phyloP scores from a whole-genome alignment of 2,888 invertebrate genomes.

The Eupithecia subfuscata region DNA sequence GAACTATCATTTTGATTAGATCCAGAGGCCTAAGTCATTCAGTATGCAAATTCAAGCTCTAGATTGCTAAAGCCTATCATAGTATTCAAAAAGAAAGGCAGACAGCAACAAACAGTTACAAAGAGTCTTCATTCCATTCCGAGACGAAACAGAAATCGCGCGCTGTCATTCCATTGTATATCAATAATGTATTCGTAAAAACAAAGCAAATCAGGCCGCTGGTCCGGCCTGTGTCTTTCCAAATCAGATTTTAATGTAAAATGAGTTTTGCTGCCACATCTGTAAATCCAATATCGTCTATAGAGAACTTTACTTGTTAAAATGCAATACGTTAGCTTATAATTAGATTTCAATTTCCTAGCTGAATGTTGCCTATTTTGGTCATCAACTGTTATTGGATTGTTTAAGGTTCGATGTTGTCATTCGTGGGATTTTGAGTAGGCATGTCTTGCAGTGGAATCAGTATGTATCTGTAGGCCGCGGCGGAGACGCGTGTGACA shows the following conservation, averaged over 20 bases:
- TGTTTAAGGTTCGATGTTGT: conserved; percentile 10
- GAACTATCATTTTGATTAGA: neutral
- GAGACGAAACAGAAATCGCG: conserved; percentile 57
- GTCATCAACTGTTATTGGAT: neutral
- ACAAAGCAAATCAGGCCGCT: conserved; percentile 64
- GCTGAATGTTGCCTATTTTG: neutral
- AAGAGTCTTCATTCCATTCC: conserved; percentile 50
- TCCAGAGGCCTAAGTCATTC: neutral
- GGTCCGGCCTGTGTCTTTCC: conserved; percentile 44
- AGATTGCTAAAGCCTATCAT: conserved; percentile 17
- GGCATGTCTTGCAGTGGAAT: conserved; percentile 1
- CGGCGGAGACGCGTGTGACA: conserved; percentile 18
- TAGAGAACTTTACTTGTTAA: neutral
- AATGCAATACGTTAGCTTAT: neutral
- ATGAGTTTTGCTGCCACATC: conserved; percentile 10
- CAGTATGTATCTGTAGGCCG: neutral
- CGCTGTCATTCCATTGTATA: conserved; percentile 74
- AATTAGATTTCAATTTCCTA: neutral
- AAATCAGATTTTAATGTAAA: conserved; percentile 3
- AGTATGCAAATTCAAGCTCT: conserved; percentile 9
- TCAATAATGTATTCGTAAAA: conserved; percentile 73
- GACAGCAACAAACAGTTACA: conserved; percentile 54
- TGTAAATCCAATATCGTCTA: neutral
- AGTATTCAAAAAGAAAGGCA: conserved; percentile 44
- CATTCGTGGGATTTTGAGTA: conserved; percentile 4